Conservation (phyloP, 2,888 invertebrate genomes). For the Epirrita christyi region DNA sequence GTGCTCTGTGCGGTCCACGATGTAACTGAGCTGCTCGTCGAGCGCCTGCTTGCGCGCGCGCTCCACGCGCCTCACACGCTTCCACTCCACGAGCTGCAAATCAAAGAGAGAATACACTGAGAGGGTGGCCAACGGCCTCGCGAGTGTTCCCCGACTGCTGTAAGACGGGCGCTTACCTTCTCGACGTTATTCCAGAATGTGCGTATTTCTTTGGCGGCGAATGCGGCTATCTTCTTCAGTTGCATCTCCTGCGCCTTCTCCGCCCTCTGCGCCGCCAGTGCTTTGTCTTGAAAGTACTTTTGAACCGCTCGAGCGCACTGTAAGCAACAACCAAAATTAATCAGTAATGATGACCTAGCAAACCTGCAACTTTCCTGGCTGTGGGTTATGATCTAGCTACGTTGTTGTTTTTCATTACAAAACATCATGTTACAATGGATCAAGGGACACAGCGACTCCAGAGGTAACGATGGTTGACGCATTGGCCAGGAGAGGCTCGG, state of each 20-base stretch:
- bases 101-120: background rate
- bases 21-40: slow-evolving; percentile 98
- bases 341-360: too few species aligned
- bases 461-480: too few species aligned
- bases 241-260: slow-evolving; percentile 96
- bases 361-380: background rate
- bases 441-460: too few species aligned
- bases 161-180: slow-evolving; percentile 84
- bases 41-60: slow-evolving; percentile 97
- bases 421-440: too few species aligned
- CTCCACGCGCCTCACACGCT: slow-evolving; percentile 95
- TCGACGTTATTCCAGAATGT: slow-evolving; percentile 98
- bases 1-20: slow-evolving; percentile 99
- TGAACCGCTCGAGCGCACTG: slow-evolving; percentile 94
- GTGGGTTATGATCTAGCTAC: too few species aligned
- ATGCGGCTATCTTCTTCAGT: slow-evolving; percentile 93
- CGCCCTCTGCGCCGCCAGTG: slow-evolving; percentile 94
- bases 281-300: slow-evolving; percentile 96
- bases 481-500: too few species aligned
- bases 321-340: too few species aligned
- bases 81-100: slow-evolving; percentile 93
- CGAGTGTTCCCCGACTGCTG: background rate
- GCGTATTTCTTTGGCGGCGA: slow-evolving; percentile 96
- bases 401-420: too few species aligned
- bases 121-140: background rate